These are phyloP conservation scores for Apamea monoglypha DNA, from an alignment of 2,888 invertebrate species.

Conservation along the genomic window DNA sequence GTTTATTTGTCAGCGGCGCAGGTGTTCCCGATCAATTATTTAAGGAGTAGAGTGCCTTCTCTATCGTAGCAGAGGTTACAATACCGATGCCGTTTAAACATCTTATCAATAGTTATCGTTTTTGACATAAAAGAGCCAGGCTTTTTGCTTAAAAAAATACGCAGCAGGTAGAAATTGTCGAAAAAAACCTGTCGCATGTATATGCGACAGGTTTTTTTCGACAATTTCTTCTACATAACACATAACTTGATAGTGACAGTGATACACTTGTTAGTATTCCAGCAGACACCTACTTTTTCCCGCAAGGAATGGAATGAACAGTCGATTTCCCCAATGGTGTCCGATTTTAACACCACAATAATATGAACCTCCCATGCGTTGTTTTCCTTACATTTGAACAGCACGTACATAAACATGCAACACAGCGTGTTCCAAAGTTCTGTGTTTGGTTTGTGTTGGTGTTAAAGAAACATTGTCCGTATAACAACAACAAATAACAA, in stretches of 20 bases:
- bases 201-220: no score
- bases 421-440: conserved; percentile 22
- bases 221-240: not conserved
- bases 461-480: conserved; percentile 13
- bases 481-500: not conserved
- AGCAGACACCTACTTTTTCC: not conserved
- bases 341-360: not conserved
- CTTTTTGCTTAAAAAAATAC: not conserved
- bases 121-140: not conserved
- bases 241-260: no score
- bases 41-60: not conserved
- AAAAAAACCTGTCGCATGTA: no score
- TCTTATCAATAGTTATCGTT: not conserved
- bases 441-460: not conserved
- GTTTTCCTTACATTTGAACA: conserved; percentile 13
- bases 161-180: not conserved
- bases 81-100: not conserved
- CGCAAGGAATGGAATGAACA: not conserved
- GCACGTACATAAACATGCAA: not conserved
- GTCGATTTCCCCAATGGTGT: not conserved
- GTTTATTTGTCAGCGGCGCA: not conserved
- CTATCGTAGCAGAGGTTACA: not conserved
- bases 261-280: not conserved
- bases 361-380: not conserved
- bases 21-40: no score